Evolutionary conservation across 2,797 vertebrate genomes (phyloP).

Genomic region (Phoxinus dragarum): DNA sequence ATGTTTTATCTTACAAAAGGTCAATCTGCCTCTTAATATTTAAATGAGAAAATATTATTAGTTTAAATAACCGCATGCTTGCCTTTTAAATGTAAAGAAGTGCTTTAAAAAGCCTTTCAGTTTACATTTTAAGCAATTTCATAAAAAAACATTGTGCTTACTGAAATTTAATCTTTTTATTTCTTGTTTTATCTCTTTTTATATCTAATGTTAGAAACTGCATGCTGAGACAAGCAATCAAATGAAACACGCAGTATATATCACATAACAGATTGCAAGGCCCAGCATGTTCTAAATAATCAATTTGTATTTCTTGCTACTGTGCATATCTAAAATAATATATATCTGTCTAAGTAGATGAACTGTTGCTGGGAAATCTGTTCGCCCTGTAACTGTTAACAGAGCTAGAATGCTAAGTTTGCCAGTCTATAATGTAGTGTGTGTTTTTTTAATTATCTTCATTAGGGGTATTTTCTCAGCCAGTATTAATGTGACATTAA

Average conservation of each 20-base stretch:
- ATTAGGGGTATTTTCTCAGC: not conserved
- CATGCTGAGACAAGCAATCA: slow-evolving; percentile 19
- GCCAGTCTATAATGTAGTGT: not conserved
- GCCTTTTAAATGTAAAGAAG: not conserved
- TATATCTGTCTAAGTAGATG: not conserved
- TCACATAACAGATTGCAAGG: slow-evolving; percentile 26
- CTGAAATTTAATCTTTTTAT: not conserved
- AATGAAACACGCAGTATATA: slow-evolving; percentile 5
- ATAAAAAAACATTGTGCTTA: not conserved
- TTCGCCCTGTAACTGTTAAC: not conserved
- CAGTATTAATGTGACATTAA: not conserved
- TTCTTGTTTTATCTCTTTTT: not conserved
- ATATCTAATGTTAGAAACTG: slow-evolving; percentile 6
- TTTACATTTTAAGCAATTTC: not conserved
- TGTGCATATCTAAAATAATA: not conserved
- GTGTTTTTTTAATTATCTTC: not conserved
- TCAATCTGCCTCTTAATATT: not conserved
- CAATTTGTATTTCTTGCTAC: slow-evolving; percentile 1
- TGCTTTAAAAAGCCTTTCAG: not conserved
- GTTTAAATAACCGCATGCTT: not conserved
- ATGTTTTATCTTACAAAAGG: slow-evolving; percentile 41
- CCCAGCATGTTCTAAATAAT: slow-evolving; percentile 14
- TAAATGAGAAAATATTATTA: not conserved
- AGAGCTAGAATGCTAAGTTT: not conserved
- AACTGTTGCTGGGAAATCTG: slow-evolving; percentile 13